Percentiles rank a stretch among this genome's conserved stretches.
These are phyloP conservation scores for Luffia ferchaultella DNA, from an alignment of 2,888 invertebrate genomes.

Conservation along the genomic window DNA sequence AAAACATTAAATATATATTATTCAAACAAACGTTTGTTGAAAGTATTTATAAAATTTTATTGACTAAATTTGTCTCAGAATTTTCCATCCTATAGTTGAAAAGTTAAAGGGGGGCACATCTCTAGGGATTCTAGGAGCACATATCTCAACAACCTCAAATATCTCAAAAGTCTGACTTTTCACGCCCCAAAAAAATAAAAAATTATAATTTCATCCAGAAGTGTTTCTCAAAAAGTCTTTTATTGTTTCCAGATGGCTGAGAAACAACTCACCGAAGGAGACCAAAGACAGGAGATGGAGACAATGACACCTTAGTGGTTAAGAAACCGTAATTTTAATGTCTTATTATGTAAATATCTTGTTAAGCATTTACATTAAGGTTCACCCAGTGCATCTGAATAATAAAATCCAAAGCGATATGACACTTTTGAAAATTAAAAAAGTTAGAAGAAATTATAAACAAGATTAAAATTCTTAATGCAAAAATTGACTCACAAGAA, in stretches of 20 bases:
- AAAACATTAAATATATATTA: no score
- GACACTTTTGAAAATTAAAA: not conserved
- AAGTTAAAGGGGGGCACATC: no score
- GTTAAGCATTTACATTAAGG: not conserved
- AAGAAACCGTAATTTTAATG: constrained; percentile 58
- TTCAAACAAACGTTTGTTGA: no score
- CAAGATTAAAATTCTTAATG: constrained; percentile 8
- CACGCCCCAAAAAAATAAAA: no score
- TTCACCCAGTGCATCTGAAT: not conserved
- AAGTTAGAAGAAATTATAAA: not conserved
- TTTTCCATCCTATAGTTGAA: no score
- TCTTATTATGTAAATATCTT: constrained; percentile 34
- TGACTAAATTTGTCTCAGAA: no score
- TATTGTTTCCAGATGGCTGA: constrained; percentile 43
- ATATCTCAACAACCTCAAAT: no score
- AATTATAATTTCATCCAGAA: no score
- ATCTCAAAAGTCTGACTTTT: no score
- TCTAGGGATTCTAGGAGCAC: no score
- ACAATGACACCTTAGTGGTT: constrained; percentile 17
- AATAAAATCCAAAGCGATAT: no score
- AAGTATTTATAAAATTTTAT: no score
- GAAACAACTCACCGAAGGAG: not conserved
- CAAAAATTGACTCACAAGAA: constrained; percentile 12
- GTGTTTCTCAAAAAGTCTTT: constrained; percentile 2
- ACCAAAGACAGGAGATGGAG: not conserved